These are phyloP conservation scores for Baryphthengus martii DNA, from an alignment of 2,113 vertebrate species.

Conservation along the genomic window DNA sequence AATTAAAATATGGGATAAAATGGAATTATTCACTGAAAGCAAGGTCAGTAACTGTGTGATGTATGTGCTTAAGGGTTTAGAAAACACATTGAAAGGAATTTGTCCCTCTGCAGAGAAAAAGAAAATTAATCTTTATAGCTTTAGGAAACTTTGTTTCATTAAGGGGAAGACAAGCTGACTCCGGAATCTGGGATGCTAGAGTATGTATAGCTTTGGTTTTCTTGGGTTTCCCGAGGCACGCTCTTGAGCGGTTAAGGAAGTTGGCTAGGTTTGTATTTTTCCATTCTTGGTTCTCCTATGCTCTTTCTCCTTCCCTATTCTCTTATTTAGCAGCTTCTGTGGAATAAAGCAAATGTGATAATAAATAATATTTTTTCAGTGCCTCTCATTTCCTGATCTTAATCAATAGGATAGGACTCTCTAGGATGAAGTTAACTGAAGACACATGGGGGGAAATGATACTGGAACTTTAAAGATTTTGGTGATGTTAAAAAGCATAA, in stretches of 20 bases:
- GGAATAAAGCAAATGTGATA: not conserved
- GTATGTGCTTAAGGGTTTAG: not conserved
- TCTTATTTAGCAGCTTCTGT: not conserved
- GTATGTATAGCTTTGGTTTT: not conserved
- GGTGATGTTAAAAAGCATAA: not conserved
- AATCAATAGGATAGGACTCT: not conserved
- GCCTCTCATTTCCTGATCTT: not conserved
- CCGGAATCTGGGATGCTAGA: not conserved
- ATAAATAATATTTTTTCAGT: not conserved
- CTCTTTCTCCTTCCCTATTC: not conserved
- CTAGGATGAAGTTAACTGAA: not conserved
- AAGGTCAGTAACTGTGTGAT: not conserved
- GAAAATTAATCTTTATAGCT: not conserved
- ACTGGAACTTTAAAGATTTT: not conserved
- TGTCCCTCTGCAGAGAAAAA: not conserved
- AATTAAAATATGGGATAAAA: conserved; percentile 19
- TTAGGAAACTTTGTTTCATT: not conserved
- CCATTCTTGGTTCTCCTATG: not conserved
- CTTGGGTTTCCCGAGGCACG: not conserved
- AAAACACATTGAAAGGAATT: not conserved
- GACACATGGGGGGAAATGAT: not conserved
- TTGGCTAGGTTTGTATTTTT: conserved; percentile 6
- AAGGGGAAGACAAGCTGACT: not conserved
- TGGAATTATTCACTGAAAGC: not conserved
- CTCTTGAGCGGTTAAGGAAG: not conserved